phyloP scores from a whole-genome alignment of 1,140 invertebrate genomes.

The Aphelenchoides besseyi region DNA sequence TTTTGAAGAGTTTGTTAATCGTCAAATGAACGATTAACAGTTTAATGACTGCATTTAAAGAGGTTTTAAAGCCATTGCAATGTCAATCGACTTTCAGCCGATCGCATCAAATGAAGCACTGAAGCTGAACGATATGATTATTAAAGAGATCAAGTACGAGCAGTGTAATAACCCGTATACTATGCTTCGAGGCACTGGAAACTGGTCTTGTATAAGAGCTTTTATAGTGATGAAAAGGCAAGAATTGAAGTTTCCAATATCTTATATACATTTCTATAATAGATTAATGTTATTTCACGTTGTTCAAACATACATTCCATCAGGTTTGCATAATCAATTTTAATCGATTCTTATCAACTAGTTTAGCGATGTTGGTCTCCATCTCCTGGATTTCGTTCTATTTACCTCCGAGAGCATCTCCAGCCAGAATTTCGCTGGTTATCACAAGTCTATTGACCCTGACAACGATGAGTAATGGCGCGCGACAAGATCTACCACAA shows the following conservation, averaged over 20 bases:
- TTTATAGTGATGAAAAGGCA: conserved; percentile 58
- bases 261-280: conserved; percentile 47
- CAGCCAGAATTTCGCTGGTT: conserved; percentile 58
- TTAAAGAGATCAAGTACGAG: conserved; percentile 50
- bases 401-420: conserved; percentile 59
- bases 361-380: conserved; percentile 58
- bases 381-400: conserved; percentile 63
- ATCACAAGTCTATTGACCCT: conserved; percentile 59
- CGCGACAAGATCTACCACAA: conserved; percentile 59
- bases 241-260: conserved; percentile 59
- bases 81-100: conserved; percentile 25
- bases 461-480: conserved; percentile 62
- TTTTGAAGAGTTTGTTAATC: no score
- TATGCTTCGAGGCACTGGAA: conserved; percentile 57
- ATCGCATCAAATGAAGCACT: conserved; percentile 58
- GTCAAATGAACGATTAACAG: no score
- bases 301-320: conserved; percentile 61
- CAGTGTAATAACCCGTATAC: conserved; percentile 56
- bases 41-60: no score
- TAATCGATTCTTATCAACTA: no score
- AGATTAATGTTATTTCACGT: conserved; percentile 58
- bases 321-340: conserved; percentile 26
- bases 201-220: conserved; percentile 57
- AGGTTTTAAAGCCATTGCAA: no score
- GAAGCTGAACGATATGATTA: conserved; percentile 60